Evolutionary conservation across 1,140 invertebrate species (phyloP).

Genomic region (Aleiodes sp.): DNA sequence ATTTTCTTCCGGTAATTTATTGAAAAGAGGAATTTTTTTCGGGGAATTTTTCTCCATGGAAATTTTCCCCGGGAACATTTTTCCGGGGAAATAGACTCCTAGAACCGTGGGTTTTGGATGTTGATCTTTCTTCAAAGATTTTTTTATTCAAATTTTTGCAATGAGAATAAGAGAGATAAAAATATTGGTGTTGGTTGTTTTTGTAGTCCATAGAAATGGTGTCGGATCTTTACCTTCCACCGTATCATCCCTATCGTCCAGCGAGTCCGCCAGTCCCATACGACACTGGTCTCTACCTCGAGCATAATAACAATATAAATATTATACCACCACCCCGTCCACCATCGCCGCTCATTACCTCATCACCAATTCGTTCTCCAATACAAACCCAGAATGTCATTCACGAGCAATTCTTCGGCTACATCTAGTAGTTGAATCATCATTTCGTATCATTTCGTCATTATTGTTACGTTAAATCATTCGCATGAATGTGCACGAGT

Average conservation of each 20-base stretch:
- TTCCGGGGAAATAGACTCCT: too few species aligned
- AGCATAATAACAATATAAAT: conserved; percentile 55
- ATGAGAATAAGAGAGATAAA: not conserved
- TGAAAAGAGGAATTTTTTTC: too few species aligned
- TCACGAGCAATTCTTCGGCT: conserved; percentile 76
- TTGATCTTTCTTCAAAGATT: too few species aligned
- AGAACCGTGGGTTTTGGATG: too few species aligned
- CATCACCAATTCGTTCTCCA: conserved; percentile 30
- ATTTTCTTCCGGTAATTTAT: too few species aligned
- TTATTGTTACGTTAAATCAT: not conserved
- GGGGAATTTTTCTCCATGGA: too few species aligned
- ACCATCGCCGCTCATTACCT: conserved; percentile 42
- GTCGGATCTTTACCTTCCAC: conserved; percentile 74
- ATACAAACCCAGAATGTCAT: conserved; percentile 61
- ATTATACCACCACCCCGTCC: conserved; percentile 48
- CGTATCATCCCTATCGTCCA: conserved; percentile 54
- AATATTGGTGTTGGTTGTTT: conserved; percentile 50
- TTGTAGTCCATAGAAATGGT: conserved; percentile 77
- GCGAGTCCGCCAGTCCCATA: conserved; percentile 59
- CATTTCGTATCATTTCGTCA: not conserved
- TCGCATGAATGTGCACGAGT: not conserved
- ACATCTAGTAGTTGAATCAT: conserved; percentile 62
- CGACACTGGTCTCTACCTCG: conserved; percentile 49
- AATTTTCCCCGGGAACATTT: too few species aligned
- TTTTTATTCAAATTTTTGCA: not conserved